phyloP scores from a whole-genome alignment of 2,888 invertebrate species.

The Himalopsyche anomala region DNA sequence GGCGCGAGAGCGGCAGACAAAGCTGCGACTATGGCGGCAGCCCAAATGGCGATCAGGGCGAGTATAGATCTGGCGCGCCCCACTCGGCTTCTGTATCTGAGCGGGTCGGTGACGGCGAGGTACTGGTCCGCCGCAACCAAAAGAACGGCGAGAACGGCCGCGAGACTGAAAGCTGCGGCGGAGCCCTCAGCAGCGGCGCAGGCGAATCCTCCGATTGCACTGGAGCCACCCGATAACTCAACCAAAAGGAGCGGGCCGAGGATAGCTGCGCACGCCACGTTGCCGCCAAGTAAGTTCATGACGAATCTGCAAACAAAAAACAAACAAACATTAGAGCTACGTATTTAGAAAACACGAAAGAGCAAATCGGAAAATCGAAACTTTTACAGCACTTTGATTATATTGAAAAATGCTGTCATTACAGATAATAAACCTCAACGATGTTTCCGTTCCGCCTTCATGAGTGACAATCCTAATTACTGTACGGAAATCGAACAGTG shows the following conservation, averaged over 20 bases:
- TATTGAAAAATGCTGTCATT: conserved; percentile 14
- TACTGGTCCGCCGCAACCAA: conserved; percentile 71
- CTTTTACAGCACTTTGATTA: not conserved
- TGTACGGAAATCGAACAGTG: not conserved
- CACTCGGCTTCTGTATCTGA: conserved; percentile 68
- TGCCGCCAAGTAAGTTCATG: conserved; percentile 76
- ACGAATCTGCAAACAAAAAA: conserved; percentile 72
- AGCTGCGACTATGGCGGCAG: conserved; percentile 71
- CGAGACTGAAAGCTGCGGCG: conserved; percentile 74
- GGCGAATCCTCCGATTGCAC: conserved; percentile 75
- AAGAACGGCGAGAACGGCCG: conserved; percentile 73
- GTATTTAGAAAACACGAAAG: not conserved
- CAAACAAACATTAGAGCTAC: conserved; percentile 22
- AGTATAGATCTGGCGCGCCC: conserved; percentile 56
- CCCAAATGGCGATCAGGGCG: conserved; percentile 65
- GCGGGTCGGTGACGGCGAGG: conserved; percentile 76
- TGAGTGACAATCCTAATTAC: not conserved
- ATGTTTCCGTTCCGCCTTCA: not conserved
- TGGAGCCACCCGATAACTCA: conserved; percentile 73
- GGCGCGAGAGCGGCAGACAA: conserved; percentile 76
- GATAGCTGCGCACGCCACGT: conserved; percentile 73
- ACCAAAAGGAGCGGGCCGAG: conserved; percentile 76
- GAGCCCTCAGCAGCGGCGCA: conserved; percentile 79
- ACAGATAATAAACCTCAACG: not conserved
- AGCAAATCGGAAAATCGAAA: not conserved